Evolutionary conservation across 2,888 invertebrate genomes (phyloP).

Genomic region (Andrena hattorfiana): DNA sequence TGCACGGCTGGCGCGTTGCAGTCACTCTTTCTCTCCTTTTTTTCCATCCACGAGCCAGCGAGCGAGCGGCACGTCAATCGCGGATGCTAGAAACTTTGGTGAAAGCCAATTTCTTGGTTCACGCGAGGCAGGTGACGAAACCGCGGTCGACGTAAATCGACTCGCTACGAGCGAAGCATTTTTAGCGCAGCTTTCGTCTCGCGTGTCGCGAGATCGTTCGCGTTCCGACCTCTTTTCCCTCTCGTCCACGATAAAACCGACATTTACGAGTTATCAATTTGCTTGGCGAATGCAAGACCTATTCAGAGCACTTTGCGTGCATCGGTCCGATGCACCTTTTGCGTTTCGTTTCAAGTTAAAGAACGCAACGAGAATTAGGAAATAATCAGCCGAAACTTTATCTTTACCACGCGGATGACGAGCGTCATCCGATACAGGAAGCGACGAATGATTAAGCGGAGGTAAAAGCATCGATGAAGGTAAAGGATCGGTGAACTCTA

Average conservation of each 20-base stretch:
- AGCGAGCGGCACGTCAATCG: conserved; percentile 36
- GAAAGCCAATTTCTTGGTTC: conserved; percentile 51
- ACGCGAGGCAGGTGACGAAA: conserved; percentile 38
- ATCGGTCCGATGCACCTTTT: background rate
- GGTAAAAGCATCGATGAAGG: background rate
- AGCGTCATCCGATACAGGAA: too few species aligned
- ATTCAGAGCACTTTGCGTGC: background rate
- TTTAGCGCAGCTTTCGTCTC: background rate
- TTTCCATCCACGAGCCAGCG: background rate
- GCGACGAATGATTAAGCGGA: too few species aligned
- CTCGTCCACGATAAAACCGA: background rate
- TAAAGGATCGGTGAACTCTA: conserved; percentile 45
- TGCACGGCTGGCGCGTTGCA: conserved; percentile 36
- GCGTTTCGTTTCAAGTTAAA: background rate
- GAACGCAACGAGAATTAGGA: background rate
- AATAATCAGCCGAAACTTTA: background rate
- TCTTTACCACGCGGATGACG: background rate
- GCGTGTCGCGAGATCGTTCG: conserved; percentile 1
- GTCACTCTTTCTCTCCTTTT: conserved; percentile 44
- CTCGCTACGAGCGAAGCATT: background rate
- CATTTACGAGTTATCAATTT: background rate
- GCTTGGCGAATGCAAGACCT: background rate
- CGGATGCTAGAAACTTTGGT: conserved; percentile 56
- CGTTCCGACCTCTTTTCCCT: background rate
- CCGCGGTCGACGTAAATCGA: background rate